Conservation (phyloP, 2,888 invertebrate genomes). For the Cistogaster globosa region DNA sequence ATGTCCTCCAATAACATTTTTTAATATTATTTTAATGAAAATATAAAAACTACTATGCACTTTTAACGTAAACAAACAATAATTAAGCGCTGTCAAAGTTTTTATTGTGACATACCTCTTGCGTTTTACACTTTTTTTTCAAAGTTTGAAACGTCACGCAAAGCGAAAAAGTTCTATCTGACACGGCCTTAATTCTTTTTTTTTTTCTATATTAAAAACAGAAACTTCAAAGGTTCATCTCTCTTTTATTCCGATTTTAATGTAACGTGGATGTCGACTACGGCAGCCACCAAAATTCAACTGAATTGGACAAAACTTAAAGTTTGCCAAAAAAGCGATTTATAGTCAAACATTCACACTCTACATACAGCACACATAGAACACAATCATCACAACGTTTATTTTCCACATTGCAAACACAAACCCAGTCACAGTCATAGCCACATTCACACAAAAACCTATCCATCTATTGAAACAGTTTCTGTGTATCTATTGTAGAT, state of each 20-base stretch:
- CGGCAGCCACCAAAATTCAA: slow-evolving; percentile 70
- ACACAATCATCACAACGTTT: slow-evolving; percentile 41
- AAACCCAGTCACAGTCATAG: background rate
- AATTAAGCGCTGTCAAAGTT: no score
- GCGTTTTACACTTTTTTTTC: no score
- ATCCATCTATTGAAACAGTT: slow-evolving; percentile 59
- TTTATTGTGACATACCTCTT: no score
- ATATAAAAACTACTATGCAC: no score
- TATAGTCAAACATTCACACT: slow-evolving; percentile 37
- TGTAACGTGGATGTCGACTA: slow-evolving; percentile 55
- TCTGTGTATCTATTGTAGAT: slow-evolving; percentile 71
- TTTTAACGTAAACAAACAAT: no score
- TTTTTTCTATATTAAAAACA: slow-evolving; percentile 19
- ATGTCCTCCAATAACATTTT: no score
- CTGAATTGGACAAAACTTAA: slow-evolving; percentile 70
- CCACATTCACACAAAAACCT: slow-evolving; percentile 27
- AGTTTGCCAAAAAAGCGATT: slow-evolving; percentile 71
- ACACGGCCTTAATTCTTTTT: no score
- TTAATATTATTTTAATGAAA: no score
- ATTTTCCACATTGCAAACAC: slow-evolving; percentile 40
- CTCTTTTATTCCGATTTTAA: slow-evolving; percentile 54
- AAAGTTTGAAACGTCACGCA: no score
- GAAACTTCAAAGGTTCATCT: slow-evolving; percentile 42
- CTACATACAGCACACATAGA: slow-evolving; percentile 28
- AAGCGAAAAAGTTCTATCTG: no score